Evolutionary conservation across 1,140 invertebrate genomes (phyloP), one percentile per base, ranked within the genome.

Genomic region (Cepaea nemoralis): DNA sequence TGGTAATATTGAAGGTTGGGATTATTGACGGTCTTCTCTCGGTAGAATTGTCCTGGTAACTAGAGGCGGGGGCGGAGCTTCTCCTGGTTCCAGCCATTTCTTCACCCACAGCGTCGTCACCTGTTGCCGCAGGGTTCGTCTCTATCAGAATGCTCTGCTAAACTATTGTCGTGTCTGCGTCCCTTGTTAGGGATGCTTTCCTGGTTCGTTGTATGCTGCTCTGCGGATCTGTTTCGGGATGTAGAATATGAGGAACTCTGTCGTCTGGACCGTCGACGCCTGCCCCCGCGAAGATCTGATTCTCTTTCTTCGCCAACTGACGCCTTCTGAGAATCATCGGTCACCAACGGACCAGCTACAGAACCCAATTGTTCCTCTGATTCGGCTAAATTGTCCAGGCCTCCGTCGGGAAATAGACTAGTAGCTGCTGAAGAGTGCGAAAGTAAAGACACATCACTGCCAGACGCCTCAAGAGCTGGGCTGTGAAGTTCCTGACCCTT

Each of bases 1-100:
- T 69, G 14, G 63, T 67, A 35, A 78, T 78, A 48, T 78, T 78
- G 27, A 78, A 27, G 6, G 40, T 45, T 5, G 77, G 77, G 37
- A 78, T 69, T 1, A 78, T 69, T 6, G 77, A 78, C 14, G 37
- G 37, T 19, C 77, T 37, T 16, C 77, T 67, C 27, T 63, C 40
- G 19, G n/a, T 35, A 19, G 14, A 22, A 19, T 22, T 50, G 14
- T 6, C 27, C n/a, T n/a, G n/a, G n/a, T 63, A n/a, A 31, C 27
- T 31, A 12, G 1, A 31, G 3, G n/a, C 12, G 27, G 16, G 27
- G 22, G n/a, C n/a, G 22, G 55, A 19, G 8, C 22, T 24, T 59
- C 14, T 59, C 10, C 6, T 63, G n/a, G 27, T 63, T 31, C 27
- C 59, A 63, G n/a, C 6, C 5, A 31, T 63, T 6, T 63, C 59